Evolutionary conservation across 2,797 vertebrate genomes (phyloP).

Genomic region (Danionella dracula): DNA sequence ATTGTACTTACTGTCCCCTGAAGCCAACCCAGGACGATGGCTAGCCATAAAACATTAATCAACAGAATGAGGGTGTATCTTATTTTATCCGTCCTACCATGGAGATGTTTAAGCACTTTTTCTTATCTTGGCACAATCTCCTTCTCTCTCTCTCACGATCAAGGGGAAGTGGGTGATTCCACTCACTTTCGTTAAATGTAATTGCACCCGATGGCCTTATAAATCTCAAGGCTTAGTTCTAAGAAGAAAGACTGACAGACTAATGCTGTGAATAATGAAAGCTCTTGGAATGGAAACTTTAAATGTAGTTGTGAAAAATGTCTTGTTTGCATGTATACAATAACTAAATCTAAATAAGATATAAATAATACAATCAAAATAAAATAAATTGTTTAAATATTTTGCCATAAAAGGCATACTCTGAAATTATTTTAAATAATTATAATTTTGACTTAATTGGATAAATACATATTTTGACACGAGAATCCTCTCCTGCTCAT

Average conservation of each 20-base stretch:
- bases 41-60: conserved; percentile 21
- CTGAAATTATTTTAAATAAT: no score
- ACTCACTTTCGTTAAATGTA: neutral
- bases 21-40: neutral
- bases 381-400: neutral
- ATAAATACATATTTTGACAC: no score
- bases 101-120: conserved; percentile 12
- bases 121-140: conserved; percentile 7
- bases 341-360: neutral
- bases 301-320: neutral
- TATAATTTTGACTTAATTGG: no score
- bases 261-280: conserved; percentile 7
- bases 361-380: neutral
- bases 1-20: neutral
- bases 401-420: no score
- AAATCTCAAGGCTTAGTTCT: neutral
- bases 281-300: neutral
- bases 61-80: conserved; percentile 1
- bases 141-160: neutral
- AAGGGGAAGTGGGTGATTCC: neutral
- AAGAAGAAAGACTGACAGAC: neutral
- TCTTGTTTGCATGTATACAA: neutral
- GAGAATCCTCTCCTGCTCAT: no score
- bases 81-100: conserved; percentile 24
- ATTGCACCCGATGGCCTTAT: conserved; percentile 9